Evolutionary conservation across 2,888 invertebrate species (phyloP).

Genomic region (Lutraria lutraria): DNA sequence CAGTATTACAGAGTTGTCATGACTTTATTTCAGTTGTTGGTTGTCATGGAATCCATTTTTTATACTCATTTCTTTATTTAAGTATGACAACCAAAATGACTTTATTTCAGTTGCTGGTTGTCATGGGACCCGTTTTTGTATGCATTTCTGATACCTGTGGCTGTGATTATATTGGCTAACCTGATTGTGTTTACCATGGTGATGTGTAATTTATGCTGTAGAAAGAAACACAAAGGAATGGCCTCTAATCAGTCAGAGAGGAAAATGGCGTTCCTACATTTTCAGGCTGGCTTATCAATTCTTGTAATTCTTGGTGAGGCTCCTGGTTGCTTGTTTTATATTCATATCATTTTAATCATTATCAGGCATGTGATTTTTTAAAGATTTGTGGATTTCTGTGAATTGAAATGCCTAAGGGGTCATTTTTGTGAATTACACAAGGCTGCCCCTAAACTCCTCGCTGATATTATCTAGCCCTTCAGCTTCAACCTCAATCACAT

Average conservation of each 20-base stretch:
- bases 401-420: not conserved
- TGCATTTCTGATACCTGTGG: constrained; percentile 83
- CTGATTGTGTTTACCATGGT: constrained; percentile 78
- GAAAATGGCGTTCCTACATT: constrained; percentile 79
- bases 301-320: constrained; percentile 77
- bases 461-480: too few relatives aligned
- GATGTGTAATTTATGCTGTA: constrained; percentile 77
- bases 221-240: constrained; percentile 81
- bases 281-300: constrained; percentile 80
- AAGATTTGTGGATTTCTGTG: not conserved
- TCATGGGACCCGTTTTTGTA: constrained; percentile 78
- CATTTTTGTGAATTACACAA: not conserved
- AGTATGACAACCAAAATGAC: too few relatives aligned
- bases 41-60: constrained; percentile 77
- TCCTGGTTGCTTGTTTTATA: constrained; percentile 59
- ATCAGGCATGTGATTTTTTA: not conserved
- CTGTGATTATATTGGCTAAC: constrained; percentile 79
- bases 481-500: too few relatives aligned
- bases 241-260: constrained; percentile 85
- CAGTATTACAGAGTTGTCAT: too few relatives aligned
- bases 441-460: not conserved
- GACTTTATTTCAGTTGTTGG: constrained; percentile 81
- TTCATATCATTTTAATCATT: not conserved
- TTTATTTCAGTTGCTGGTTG: constrained; percentile 84
- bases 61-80: constrained; percentile 83